Conservation (phyloP, 92 coral and sea anemone genomes). For the Paramuricea clavata region DNA sequence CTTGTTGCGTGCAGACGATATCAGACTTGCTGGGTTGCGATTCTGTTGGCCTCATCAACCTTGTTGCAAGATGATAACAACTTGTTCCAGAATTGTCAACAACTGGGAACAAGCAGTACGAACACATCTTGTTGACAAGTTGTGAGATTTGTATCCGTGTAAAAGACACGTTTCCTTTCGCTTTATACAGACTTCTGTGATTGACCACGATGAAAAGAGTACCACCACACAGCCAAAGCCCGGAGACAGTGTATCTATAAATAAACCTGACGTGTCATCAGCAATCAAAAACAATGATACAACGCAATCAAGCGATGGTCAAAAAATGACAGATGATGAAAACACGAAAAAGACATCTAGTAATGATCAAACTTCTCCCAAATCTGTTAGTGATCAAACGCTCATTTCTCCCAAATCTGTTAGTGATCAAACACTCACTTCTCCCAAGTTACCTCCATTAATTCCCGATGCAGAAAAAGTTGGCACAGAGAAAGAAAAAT, state of each 20-base stretch:
- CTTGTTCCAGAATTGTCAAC: too few relatives aligned
- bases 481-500: background rate
- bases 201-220: background rate
- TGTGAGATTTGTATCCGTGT: too few relatives aligned
- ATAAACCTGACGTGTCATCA: background rate
- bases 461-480: slow-evolving; percentile 6
- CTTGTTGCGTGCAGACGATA: too few relatives aligned
- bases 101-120: too few relatives aligned
- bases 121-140: too few relatives aligned
- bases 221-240: background rate
- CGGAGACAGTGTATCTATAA: background rate
- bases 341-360: background rate
- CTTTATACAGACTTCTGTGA: background rate
- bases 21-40: too few relatives aligned
- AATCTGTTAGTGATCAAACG: background rate
- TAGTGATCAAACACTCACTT: slow-evolving; percentile 1
- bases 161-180: background rate
- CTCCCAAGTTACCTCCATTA: background rate
- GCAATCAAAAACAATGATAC: background rate
- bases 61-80: too few relatives aligned
- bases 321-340: background rate
- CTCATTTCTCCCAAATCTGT: background rate
- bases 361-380: background rate
- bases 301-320: background rate
- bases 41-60: too few relatives aligned